A percentile compares a stretch with the other conserved stretches of the same genome.
Evolutionary conservation across 2,113 vertebrate genomes (phyloP).

Genomic region (Malaclemys terrapin): DNA sequence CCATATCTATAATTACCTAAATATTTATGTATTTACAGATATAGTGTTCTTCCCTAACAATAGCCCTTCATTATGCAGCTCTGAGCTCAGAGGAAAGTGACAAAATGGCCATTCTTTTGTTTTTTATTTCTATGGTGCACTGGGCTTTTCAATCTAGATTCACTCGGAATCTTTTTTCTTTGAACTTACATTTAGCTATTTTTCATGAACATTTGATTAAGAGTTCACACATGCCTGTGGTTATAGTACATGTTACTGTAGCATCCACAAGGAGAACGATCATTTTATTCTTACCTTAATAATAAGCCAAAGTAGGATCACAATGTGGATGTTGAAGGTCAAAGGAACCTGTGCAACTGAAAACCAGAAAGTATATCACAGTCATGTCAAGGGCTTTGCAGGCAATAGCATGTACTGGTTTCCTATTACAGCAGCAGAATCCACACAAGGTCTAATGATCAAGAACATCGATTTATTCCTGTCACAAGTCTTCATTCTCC

Average conservation of each 20-base stretch:
- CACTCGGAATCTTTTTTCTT: background rate
- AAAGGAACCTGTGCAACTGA: background rate
- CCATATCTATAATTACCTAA: background rate
- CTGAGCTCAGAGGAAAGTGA: background rate
- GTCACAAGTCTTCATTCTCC: constrained; percentile 37
- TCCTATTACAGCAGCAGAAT: constrained; percentile 40
- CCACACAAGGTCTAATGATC: constrained; percentile 56
- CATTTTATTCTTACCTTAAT: background rate
- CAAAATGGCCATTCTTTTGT: background rate
- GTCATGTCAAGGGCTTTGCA: constrained; percentile 39
- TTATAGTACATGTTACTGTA: constrained; percentile 5
- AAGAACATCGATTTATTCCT: constrained; percentile 73
- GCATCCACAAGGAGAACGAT: constrained; percentile 13
- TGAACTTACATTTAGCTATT: constrained; percentile 9
- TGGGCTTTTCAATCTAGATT: background rate
- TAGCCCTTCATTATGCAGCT: background rate
- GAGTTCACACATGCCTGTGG: background rate
- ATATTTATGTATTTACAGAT: background rate
- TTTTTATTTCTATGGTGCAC: background rate
- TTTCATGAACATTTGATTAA: constrained; percentile 27
- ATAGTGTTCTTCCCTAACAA: background rate
- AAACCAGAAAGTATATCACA: background rate
- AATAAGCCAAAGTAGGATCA: constrained; percentile 21
- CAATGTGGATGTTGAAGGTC: background rate
- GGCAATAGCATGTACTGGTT: constrained; percentile 18